These are phyloP conservation scores for Phenganax marumi DNA, from an alignment of 92 coral and sea anemone species.

Conservation along the genomic window DNA sequence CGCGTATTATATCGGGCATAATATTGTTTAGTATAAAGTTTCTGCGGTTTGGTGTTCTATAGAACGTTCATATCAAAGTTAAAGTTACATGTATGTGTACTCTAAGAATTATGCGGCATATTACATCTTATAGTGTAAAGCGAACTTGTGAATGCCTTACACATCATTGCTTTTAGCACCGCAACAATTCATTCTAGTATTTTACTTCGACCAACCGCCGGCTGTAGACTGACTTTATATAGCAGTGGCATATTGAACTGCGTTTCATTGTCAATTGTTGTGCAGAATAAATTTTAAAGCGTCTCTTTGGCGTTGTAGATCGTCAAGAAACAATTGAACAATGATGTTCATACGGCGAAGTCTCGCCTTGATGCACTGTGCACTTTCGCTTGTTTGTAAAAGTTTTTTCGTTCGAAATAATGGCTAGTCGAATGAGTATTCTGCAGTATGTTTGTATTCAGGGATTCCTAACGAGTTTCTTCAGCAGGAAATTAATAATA, in stretches of 20 bases:
- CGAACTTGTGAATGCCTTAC: not conserved
- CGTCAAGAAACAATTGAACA: not conserved
- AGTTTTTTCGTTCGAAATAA: not conserved
- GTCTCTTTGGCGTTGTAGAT: not conserved
- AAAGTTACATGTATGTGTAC: not conserved
- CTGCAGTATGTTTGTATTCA: not conserved
- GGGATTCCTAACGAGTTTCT: not conserved
- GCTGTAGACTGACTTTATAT: not conserved
- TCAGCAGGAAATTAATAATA: not conserved
- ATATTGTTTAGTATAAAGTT: not conserved
- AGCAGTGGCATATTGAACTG: not conserved
- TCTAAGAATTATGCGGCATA: not conserved
- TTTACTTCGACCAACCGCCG: constrained; percentile 16
- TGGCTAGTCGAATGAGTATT: not conserved
- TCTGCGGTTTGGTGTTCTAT: not conserved
- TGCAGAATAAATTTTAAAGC: constrained; percentile 10
- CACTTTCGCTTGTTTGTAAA: not conserved
- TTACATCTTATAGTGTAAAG: constrained; percentile 10
- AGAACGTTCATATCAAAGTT: not conserved
- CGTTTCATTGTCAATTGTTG: constrained; percentile 29
- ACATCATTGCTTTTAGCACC: not conserved
- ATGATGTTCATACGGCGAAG: constrained; percentile 7
- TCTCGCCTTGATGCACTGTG: not conserved
- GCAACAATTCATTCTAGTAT: not conserved
- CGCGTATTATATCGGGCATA: not conserved